phyloP scores from a whole-genome alignment of 2,113 vertebrate species.

The Tragelaphus scriptus region DNA sequence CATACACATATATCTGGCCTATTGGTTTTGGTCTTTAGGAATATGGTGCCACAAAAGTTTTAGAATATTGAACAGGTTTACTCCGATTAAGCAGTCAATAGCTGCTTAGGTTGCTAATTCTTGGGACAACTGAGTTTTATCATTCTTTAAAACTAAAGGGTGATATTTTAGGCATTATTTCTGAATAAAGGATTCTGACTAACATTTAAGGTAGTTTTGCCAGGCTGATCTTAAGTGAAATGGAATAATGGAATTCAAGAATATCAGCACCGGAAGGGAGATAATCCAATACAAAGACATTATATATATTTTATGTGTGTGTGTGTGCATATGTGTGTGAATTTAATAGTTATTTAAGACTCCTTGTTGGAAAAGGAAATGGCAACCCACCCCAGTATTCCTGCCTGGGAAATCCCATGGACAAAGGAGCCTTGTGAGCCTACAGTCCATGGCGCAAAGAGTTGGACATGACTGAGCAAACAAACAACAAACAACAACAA shows the following conservation, averaged over 20 bases:
- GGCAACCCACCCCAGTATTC: not conserved
- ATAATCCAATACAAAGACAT: not conserved
- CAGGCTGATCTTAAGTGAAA: not conserved
- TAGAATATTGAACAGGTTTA: not conserved
- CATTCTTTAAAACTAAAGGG: constrained; percentile 1
- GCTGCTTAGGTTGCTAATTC: not conserved
- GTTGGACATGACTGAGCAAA: not conserved
- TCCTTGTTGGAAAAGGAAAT: not conserved
- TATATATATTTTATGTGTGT: not conserved
- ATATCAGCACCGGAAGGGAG: not conserved
- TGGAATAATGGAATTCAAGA: not conserved
- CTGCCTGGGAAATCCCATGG: not conserved
- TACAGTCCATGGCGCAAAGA: not conserved
- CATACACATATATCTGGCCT: not conserved
- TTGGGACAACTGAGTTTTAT: not conserved
- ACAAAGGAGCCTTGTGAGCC: not conserved
- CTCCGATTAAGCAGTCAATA: not conserved
- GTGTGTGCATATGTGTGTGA: not conserved
- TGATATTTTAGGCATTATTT: not conserved
- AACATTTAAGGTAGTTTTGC: not conserved
- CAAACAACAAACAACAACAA: not conserved
- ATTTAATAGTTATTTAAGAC: not conserved
- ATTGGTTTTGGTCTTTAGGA: not conserved
- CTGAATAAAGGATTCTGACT: not conserved
- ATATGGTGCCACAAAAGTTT: not conserved